These are phyloP conservation scores for Ostrea edulis DNA, from an alignment of 1,140 invertebrate species.

Conservation along the genomic window DNA sequence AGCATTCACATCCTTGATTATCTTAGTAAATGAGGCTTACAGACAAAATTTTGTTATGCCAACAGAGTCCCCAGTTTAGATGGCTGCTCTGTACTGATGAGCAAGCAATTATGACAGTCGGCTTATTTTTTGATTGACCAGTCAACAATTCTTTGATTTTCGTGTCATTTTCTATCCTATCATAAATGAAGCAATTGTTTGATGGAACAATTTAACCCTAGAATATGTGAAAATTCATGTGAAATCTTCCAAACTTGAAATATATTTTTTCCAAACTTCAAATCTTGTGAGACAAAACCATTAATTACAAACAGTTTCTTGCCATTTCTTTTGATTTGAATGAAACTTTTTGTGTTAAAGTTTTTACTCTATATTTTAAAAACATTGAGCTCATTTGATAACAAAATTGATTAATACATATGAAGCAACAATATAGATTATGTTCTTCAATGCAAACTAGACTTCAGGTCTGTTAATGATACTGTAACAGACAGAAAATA, in stretches of 20 bases:
- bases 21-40: slow-evolving; percentile 21
- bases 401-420: no score
- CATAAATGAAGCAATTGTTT: slow-evolving; percentile 1
- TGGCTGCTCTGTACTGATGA: neutral
- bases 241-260: no score
- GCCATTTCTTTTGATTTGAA: no score
- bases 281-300: neutral
- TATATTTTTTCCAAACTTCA: no score
- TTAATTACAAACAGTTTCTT: no score
- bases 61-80: slow-evolving; percentile 12
- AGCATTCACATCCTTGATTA: slow-evolving; percentile 35
- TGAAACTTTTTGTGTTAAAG: no score
- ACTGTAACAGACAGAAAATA: no score
- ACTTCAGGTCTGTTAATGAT: no score
- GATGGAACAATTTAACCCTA: neutral
- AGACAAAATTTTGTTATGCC: slow-evolving; percentile 19
- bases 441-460: no score
- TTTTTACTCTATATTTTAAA: no score
- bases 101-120: neutral
- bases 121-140: neutral
- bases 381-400: no score
- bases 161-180: neutral
- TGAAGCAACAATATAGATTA: no score
- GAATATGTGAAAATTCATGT: neutral
- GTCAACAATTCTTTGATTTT: neutral